Evolutionary conservation across 2,113 vertebrate genomes (phyloP), one percentile per base, ranked within the genome.

Genomic region (Hemibagrus wyckioides): DNA sequence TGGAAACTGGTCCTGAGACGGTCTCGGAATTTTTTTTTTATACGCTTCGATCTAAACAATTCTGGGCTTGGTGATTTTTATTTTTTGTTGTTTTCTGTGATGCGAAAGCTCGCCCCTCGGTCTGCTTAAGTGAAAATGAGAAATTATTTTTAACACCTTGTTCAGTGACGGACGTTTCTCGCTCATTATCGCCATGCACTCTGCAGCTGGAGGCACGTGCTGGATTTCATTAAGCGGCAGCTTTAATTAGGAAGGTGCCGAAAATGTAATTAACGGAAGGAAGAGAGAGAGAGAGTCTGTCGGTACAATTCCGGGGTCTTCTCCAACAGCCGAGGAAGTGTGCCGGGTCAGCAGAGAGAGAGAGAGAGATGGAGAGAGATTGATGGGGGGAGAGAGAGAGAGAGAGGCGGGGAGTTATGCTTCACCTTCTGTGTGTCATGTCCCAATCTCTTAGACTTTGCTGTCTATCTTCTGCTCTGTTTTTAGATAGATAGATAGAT

Each of bases 211-310:
- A 39, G 50, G 91, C 96, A 92, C 92, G 86, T 92, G 87, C 92
- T 94, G 94, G 92, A 96, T 95, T 93, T 96, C 90, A 95, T 97
- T 96, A 95, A 95, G 95, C 89, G 90, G 89, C 89, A 89, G 94
- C 93, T 94, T 95, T 97, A 96, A 97, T 96, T 95, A 96, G 93
- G 92, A 95, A 96, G 94, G 94, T 97, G 95, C 95, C 94, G 94
- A 96, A n/a, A 94, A 92, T 95, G 90, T 96, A 96, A 96, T 97
- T 96, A 97, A 96, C 94, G 91, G 95, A 94, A 80, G 77, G 77
- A 57, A 95, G 92, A 92, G 90, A 80, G 77, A 52, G 39, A 95
- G 92, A 92, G 90, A 76, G 54, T 41, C 79, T 52, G 69, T 23
- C 85, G 52, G 86, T 56, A 25, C 41, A 59, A 76, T 36, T 52